Evolutionary conservation across 2,113 vertebrate genomes (phyloP).

Genomic region (Clarias batrachus): DNA sequence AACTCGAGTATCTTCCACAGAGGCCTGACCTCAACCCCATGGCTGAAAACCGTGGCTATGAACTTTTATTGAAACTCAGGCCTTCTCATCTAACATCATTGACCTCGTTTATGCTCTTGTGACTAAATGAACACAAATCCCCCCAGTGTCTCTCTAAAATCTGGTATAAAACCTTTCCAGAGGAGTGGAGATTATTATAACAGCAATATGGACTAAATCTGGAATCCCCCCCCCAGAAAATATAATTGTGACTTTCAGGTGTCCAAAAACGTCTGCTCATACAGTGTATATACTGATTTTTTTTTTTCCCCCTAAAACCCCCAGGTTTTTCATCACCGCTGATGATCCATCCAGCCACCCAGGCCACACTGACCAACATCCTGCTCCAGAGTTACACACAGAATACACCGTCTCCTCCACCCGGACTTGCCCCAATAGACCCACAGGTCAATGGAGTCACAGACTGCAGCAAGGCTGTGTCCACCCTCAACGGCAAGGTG

Average conservation of each 20-base stretch:
- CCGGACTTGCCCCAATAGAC: conserved; percentile 92
- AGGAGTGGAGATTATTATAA: not conserved
- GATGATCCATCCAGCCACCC: conserved; percentile 91
- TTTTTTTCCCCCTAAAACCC: conserved; percentile 29
- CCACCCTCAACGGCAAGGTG: conserved; percentile 89
- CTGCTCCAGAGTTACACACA: conserved; percentile 87
- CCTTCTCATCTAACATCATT: not conserved
- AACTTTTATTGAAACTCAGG: not conserved
- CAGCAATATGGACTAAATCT: not conserved
- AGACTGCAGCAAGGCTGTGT: conserved; percentile 68
- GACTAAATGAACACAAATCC: not conserved
- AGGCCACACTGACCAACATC: conserved; percentile 91
- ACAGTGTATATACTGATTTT: not conserved
- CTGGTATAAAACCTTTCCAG: not conserved
- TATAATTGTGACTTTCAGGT: not conserved
- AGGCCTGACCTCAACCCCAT: not conserved
- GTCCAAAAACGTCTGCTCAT: not conserved
- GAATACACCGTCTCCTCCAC: conserved; percentile 90
- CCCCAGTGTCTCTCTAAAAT: not conserved
- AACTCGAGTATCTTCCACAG: not conserved
- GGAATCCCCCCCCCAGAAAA: not conserved
- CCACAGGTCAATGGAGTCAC: conserved; percentile 84
- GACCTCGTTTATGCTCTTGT: not conserved
- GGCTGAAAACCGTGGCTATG: not conserved
- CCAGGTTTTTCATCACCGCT: conserved; percentile 90